phyloP scores from a whole-genome alignment of 2,888 invertebrate genomes.

The Synanthedon formicaeformis region DNA sequence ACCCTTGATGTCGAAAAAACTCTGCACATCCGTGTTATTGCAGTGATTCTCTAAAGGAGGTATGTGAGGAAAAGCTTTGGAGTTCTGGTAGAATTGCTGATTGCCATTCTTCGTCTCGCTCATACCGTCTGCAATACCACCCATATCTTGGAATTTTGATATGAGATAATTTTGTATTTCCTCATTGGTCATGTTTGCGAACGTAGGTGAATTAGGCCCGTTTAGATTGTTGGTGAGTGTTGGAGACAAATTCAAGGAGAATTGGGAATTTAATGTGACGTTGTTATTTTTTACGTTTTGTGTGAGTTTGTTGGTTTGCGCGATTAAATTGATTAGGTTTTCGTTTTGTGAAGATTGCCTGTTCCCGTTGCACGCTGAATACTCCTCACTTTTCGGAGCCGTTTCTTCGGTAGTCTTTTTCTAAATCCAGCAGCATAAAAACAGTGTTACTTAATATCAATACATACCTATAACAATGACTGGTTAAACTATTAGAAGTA shows the following conservation, averaged over 20 bases:
- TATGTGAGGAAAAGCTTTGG: slow-evolving; percentile 53
- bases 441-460: slow-evolving; percentile 4
- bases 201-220: slow-evolving; percentile 28
- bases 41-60: slow-evolving; percentile 45
- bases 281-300: slow-evolving; percentile 49
- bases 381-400: slow-evolving; percentile 16
- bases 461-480: too few relatives aligned
- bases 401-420: slow-evolving; percentile 18
- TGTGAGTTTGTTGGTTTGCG: slow-evolving; percentile 23
- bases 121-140: slow-evolving; percentile 26
- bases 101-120: slow-evolving; percentile 31
- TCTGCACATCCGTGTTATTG: slow-evolving; percentile 42
- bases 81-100: slow-evolving; percentile 42
- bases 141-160: slow-evolving; percentile 49
- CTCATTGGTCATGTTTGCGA: slow-evolving; percentile 47
- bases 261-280: slow-evolving; percentile 27
- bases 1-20: slow-evolving; percentile 28
- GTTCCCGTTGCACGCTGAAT: slow-evolving; percentile 31
- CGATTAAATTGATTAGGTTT: slow-evolving; percentile 34
- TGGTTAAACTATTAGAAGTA: too few relatives aligned
- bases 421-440: slow-evolving; percentile 28
- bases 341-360: slow-evolving; percentile 24
- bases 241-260: slow-evolving; percentile 18
- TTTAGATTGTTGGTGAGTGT: slow-evolving; percentile 22
- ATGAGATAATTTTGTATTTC: slow-evolving; percentile 55